Conservation (phyloP, 1,140 invertebrate genomes). For the Zaprionus gabonicus region DNA sequence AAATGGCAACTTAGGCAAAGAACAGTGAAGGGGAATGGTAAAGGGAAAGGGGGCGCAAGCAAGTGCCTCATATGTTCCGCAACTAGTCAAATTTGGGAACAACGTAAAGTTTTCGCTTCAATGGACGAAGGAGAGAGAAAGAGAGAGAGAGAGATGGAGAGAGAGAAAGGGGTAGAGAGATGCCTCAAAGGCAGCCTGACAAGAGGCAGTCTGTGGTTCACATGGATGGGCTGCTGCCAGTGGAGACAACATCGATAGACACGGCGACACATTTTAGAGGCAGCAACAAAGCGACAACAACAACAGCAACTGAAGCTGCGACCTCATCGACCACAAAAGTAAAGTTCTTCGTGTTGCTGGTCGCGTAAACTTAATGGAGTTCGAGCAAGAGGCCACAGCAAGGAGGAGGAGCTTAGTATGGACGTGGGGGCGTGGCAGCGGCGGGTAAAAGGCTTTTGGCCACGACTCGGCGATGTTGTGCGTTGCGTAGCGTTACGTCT, state of each 20-base stretch:
- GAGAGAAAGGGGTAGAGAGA: not conserved
- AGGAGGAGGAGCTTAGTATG: conserved; percentile 12
- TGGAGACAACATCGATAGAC: conserved; percentile 46
- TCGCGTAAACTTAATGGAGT: conserved; percentile 81
- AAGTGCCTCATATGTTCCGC: not conserved
- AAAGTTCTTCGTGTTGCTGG: conserved; percentile 70
- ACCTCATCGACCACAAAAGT: conserved; percentile 68
- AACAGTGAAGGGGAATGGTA: not conserved
- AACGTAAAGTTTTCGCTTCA: conserved; percentile 24
- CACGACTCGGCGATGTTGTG: conserved; percentile 26
- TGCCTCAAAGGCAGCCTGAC: conserved; percentile 25
- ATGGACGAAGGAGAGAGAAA: not conserved
- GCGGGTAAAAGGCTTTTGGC: conserved; percentile 33
- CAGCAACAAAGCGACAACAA: conserved; percentile 38
- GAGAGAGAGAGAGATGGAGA: not conserved
- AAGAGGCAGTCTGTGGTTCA: conserved; percentile 13
- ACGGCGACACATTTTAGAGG: conserved; percentile 54
- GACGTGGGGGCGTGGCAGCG: not conserved
- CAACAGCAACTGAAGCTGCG: conserved; percentile 18
- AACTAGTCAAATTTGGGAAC: conserved; percentile 27
- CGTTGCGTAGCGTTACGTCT: conserved; percentile 31
- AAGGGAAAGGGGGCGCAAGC: not conserved
- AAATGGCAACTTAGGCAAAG: conserved; percentile 13
- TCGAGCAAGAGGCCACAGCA: conserved; percentile 53
- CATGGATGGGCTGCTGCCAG: conserved; percentile 20